Percentiles rank a stretch among this genome's conserved stretches.
phyloP scores from a whole-genome alignment of 2,888 invertebrate species.

The Limnephilus rhombicus region DNA sequence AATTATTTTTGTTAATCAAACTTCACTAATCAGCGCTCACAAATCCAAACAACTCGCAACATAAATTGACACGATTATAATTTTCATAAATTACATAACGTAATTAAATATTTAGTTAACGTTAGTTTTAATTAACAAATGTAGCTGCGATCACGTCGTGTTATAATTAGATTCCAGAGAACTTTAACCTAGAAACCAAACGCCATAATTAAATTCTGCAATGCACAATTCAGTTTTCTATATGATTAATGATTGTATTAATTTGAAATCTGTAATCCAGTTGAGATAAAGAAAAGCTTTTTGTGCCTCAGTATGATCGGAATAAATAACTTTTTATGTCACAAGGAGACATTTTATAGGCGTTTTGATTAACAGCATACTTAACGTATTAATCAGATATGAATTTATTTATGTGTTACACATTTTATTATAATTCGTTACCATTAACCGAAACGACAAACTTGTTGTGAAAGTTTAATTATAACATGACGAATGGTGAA shows the following conservation, averaged over 20 bases:
- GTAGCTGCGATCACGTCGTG: conserved; percentile 17
- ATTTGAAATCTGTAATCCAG: conserved; percentile 47
- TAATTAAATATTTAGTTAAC: conserved; percentile 27
- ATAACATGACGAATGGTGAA: background rate
- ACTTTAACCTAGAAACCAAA: conserved; percentile 51
- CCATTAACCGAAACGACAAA: background rate
- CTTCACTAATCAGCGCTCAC: conserved; percentile 17
- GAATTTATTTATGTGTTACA: background rate
- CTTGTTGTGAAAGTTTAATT: background rate
- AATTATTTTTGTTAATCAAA: conserved; percentile 17
- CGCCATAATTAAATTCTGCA: conserved; percentile 47
- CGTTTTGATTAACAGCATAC: background rate
- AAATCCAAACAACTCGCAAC: conserved; percentile 9
- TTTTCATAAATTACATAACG: conserved; percentile 42
- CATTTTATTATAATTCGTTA: background rate
- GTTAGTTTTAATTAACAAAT: conserved; percentile 46
- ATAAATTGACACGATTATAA: conserved; percentile 25
- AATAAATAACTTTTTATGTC: conserved; percentile 42
- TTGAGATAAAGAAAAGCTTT: conserved; percentile 38
- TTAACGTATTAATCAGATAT: background rate
- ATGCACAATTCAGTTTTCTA: conserved; percentile 52
- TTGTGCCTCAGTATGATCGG: background rate
- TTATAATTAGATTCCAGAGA: conserved; percentile 47
- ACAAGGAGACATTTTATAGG: background rate
- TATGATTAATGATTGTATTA: conserved; percentile 42